A percentile compares a stretch with the other conserved stretches of the same genome.
Conservation (phyloP, 2,888 invertebrate species). For the Choristoneura rosaceana region DNA sequence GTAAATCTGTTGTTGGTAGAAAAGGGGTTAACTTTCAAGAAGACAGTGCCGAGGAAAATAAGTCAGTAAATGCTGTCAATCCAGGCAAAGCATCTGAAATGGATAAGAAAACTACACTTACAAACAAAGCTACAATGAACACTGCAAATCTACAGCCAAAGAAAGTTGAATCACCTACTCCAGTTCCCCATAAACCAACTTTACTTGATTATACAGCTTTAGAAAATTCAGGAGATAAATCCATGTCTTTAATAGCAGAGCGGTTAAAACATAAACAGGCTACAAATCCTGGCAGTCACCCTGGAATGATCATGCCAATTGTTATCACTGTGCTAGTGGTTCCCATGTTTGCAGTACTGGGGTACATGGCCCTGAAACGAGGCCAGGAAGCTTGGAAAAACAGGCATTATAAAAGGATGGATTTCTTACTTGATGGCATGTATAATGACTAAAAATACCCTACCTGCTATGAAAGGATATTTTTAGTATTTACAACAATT, state of each 20-base stretch:
- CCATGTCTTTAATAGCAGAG: background rate
- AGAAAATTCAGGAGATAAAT: slow-evolving; percentile 51
- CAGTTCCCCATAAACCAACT: slow-evolving; percentile 63
- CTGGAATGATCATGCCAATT: slow-evolving; percentile 90
- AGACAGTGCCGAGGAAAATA: slow-evolving; percentile 32
- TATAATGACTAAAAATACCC: slow-evolving; percentile 88
- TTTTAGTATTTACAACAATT: background rate
- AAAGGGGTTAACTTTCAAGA: slow-evolving; percentile 52
- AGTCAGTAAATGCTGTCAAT: slow-evolving; percentile 16
- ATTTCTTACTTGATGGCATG: slow-evolving; percentile 95
- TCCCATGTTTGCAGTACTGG: slow-evolving; percentile 89
- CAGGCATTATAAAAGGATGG: slow-evolving; percentile 94
- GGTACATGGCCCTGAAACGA: slow-evolving; percentile 88
- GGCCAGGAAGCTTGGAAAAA: slow-evolving; percentile 95
- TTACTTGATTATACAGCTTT: slow-evolving; percentile 64
- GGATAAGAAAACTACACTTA: slow-evolving; percentile 39
- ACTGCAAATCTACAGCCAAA: slow-evolving; percentile 14
- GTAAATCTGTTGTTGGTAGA: slow-evolving; percentile 53
- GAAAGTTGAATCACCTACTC: slow-evolving; percentile 44
- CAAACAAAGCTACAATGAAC: slow-evolving; percentile 38
- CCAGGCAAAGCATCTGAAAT: slow-evolving; percentile 14
- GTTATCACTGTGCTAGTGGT: slow-evolving; percentile 90
- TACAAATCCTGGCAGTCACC: slow-evolving; percentile 67
- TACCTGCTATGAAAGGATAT: too few relatives aligned
- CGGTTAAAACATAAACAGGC: slow-evolving; percentile 44